These are phyloP conservation scores for Colinus virginianus DNA, from an alignment of 2,113 vertebrate species.

Conservation along the genomic window DNA sequence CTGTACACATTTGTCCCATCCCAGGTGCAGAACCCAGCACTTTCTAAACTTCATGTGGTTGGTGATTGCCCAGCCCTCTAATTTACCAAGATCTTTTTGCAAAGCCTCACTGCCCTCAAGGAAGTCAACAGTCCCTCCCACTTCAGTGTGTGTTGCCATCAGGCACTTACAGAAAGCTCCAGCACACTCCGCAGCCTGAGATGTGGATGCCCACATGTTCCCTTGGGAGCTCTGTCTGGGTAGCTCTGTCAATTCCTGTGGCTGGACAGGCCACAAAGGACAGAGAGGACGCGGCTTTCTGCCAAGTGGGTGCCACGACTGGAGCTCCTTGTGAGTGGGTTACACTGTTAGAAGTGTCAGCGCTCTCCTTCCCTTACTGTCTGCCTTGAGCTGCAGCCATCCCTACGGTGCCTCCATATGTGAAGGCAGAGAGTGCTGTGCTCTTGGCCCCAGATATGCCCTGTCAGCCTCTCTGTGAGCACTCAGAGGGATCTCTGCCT, in stretches of 20 bases:
- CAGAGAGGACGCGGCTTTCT: background rate
- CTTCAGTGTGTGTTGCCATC: background rate
- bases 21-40: too few relatives aligned
- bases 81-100: too few relatives aligned
- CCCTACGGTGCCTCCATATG: background rate
- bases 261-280: background rate
- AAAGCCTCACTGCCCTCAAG: too few relatives aligned
- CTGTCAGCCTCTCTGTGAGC: background rate
- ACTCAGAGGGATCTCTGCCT: background rate
- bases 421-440: background rate
- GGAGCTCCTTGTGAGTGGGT: background rate
- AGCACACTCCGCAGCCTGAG: background rate
- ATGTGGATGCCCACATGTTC: background rate
- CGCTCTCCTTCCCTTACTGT: background rate
- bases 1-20: too few relatives aligned
- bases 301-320: background rate
- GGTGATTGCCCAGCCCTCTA: too few relatives aligned
- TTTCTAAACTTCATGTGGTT: too few relatives aligned
- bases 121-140: too few relatives aligned
- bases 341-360: background rate
- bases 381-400: background rate
- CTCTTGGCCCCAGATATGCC: background rate
- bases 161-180: background rate
- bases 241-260: background rate
- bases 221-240: background rate